Evolutionary conservation across 2,888 invertebrate genomes (phyloP).

Genomic region (Gari tellinella): DNA sequence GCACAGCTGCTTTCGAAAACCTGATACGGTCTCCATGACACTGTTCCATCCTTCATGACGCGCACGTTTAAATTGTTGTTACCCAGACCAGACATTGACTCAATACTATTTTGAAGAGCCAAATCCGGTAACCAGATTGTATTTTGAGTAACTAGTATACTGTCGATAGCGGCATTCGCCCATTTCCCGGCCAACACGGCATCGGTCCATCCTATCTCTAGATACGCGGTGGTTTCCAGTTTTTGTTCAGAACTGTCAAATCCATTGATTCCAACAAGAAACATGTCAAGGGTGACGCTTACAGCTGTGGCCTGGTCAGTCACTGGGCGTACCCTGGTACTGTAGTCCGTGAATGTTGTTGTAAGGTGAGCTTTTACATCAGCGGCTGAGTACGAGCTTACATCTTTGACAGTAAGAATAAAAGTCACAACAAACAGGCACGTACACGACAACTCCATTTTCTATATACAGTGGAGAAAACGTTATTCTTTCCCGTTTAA

Average conservation of each 20-base stretch:
- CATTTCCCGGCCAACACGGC: conserved; percentile 27
- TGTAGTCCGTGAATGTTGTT: conserved; percentile 32
- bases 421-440: too few species aligned
- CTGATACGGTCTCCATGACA: conserved; percentile 58
- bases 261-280: conserved; percentile 47
- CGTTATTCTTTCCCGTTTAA: too few species aligned
- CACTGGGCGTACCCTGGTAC: conserved; percentile 46
- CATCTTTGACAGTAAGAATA: too few species aligned
- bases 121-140: conserved; percentile 58
- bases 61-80: conserved; percentile 45
- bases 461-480: too few species aligned
- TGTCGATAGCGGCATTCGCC: conserved; percentile 24
- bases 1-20: conserved; percentile 62
- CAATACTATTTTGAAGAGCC: conserved; percentile 60
- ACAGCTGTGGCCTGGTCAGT: conserved; percentile 40
- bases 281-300: conserved; percentile 43
- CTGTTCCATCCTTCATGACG: conserved; percentile 30
- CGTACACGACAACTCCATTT: too few species aligned
- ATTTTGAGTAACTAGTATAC: conserved; percentile 37
- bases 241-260: conserved; percentile 42
- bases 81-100: conserved; percentile 56
- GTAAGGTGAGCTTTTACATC: conserved; percentile 43
- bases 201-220: conserved; percentile 51
- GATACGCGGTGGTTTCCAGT: conserved; percentile 47
- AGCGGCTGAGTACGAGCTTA: conserved; percentile 5